phyloP scores from a whole-genome alignment of 2,888 invertebrate genomes.

The Pogonocherus hispidulus region DNA sequence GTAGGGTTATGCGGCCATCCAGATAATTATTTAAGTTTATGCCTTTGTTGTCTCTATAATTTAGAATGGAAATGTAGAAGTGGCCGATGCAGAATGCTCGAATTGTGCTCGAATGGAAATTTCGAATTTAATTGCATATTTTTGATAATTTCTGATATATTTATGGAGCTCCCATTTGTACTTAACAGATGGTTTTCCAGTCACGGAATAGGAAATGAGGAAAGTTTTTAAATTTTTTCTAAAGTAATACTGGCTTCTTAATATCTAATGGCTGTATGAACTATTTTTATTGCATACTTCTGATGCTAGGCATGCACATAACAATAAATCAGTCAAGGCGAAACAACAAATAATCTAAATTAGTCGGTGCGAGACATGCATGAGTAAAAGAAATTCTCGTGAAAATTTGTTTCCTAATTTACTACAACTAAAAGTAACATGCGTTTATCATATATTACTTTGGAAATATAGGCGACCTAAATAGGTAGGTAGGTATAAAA shows the following conservation, averaged over 20 bases:
- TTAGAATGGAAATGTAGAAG: constrained; percentile 12
- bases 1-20: constrained; percentile 12
- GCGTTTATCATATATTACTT: no score
- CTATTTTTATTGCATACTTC: constrained; percentile 9
- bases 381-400: background rate
- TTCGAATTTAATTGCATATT: constrained; percentile 27
- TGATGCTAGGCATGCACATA: constrained; percentile 8
- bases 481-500: no score
- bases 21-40: constrained; percentile 27
- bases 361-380: background rate
- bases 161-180: constrained; percentile 15
- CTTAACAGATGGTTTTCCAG: constrained; percentile 16
- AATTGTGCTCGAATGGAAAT: constrained; percentile 27
- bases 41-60: constrained; percentile 26
- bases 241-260: background rate
- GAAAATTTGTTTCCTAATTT: no score
- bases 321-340: constrained; percentile 13
- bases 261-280: background rate
- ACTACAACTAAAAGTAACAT: no score
- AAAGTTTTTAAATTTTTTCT: constrained; percentile 25
- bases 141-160: constrained; percentile 25
- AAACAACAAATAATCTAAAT: constrained; percentile 4
- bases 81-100: constrained; percentile 24
- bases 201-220: constrained; percentile 22
- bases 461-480: no score